These are phyloP conservation scores for Mobula birostris DNA, from an alignment of 2,113 vertebrate genomes.

Conservation along the genomic window DNA sequence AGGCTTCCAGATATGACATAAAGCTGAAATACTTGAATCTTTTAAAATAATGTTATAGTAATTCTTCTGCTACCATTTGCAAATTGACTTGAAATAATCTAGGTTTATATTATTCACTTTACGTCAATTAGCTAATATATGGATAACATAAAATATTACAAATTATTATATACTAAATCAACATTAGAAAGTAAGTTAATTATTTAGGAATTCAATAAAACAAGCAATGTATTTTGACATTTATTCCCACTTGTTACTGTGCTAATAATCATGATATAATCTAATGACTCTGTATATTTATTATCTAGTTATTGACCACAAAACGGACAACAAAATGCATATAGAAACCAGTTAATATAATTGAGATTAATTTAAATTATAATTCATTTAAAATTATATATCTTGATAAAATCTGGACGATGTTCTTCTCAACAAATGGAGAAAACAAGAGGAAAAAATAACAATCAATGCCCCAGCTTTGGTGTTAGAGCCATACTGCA, in stretches of 20 bases:
- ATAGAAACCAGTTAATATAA: background rate
- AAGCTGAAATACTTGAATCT: slow-evolving; percentile 59
- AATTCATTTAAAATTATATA: background rate
- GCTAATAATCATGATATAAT: background rate
- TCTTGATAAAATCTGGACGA: background rate
- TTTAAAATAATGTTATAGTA: slow-evolving; percentile 47
- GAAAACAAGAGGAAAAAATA: background rate
- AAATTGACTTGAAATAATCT: slow-evolving; percentile 41
- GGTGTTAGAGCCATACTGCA: too few relatives aligned
- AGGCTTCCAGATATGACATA: slow-evolving; percentile 44
- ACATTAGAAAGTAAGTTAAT: background rate
- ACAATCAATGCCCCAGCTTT: background rate
- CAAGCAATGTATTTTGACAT: background rate
- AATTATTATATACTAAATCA: background rate
- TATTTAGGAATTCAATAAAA: background rate
- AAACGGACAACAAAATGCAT: background rate
- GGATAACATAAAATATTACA: background rate
- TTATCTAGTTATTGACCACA: background rate
- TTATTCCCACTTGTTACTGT: background rate
- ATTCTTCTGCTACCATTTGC: slow-evolving; percentile 55
- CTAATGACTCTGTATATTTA: background rate
- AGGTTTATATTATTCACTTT: background rate
- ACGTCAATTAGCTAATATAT: too few relatives aligned
- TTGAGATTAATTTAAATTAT: background rate
- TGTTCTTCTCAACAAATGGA: background rate